Base-by-base conservation (phyloP, 1,140 invertebrate genomes). In the Apis laboriosa region DNA sequence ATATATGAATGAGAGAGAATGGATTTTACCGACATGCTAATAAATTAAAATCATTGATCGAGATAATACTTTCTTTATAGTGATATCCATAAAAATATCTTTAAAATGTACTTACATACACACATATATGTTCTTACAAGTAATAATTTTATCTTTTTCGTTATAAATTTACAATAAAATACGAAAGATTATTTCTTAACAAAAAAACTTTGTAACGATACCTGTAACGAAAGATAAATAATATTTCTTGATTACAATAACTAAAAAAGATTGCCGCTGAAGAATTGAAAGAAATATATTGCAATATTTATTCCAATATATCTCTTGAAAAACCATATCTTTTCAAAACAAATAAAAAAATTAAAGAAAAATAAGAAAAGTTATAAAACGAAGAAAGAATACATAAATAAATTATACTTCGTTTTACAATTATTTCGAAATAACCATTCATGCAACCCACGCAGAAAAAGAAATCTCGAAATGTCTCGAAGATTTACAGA, bases 1-100 rank as follows among this genome's bases (percentile, higher is more conserved):
- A 76, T 56, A 72, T 64, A 82, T 71, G 63, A 79, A 85, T 70
- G 68, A 66, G 34, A 43, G 43, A n/a, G 56, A 51, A 53, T 28
- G 64, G 60, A 71, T 74, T 43, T 71, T 73, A 24, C 43, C 55
- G 11, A 9, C 56, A 55, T 51, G 56, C 43, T 68, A 53, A 63
- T 81, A 15, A 49, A 56, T n/a, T 77, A 61, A n/a, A 67, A 5
- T 66, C 77, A 58, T 75, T 24, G 24, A 67, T 43, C 34, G 34
- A 43, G 51, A 43, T 63, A 13, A 24, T 71, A 17, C 13, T 53
- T n/a, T 71, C 7, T 11, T 11, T 4, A 43, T 7, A 68, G 34
- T 12, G 7, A 67, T 43, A 0, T 12, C 34, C 13, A 4, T 17
- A 49, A 67, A 43, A 67, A 28, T 43, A 43, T 43, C 34, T 43